phyloP scores from a whole-genome alignment of 1,140 invertebrate genomes.

The Heliconius congener region DNA sequence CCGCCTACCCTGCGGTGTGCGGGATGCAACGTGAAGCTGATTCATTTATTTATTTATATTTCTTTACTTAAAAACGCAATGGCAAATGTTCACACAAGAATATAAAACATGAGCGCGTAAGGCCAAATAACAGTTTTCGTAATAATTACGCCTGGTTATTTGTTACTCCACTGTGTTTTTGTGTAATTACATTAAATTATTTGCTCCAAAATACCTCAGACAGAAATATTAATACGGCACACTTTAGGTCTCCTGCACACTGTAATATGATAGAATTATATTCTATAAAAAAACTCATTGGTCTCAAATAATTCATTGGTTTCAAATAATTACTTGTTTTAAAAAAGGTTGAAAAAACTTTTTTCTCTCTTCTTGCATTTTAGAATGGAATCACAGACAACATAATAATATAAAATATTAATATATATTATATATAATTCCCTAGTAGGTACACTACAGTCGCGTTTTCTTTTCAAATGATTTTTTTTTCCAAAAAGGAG shows the following conservation, averaged over 20 bases:
- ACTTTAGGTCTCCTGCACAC: not conserved
- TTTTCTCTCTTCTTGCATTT: not conserved
- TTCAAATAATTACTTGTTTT: not conserved
- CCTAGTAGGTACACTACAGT: not conserved
- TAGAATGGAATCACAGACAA: not conserved
- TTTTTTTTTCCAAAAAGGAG: too few species aligned
- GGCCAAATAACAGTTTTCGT: not conserved
- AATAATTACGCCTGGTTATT: not conserved
- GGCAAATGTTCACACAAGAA: not conserved
- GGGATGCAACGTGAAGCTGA: too few species aligned
- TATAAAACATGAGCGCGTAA: not conserved
- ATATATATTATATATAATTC: not conserved
- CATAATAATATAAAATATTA: not conserved
- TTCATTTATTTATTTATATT: too few species aligned
- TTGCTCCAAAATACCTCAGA: conserved; percentile 10
- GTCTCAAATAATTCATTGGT: not conserved
- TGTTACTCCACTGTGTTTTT: not conserved
- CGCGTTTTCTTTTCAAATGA: not conserved
- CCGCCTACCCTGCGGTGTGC: too few species aligned
- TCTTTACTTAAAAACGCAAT: not conserved
- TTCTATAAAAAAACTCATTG: not conserved
- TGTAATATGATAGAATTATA: not conserved
- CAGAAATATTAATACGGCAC: conserved; percentile 1
- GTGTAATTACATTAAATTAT: conserved; percentile 11
- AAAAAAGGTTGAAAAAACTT: not conserved